These are phyloP conservation scores for Oxytorus armatus DNA, from an alignment of 2,888 invertebrate genomes.

Conservation along the genomic window DNA sequence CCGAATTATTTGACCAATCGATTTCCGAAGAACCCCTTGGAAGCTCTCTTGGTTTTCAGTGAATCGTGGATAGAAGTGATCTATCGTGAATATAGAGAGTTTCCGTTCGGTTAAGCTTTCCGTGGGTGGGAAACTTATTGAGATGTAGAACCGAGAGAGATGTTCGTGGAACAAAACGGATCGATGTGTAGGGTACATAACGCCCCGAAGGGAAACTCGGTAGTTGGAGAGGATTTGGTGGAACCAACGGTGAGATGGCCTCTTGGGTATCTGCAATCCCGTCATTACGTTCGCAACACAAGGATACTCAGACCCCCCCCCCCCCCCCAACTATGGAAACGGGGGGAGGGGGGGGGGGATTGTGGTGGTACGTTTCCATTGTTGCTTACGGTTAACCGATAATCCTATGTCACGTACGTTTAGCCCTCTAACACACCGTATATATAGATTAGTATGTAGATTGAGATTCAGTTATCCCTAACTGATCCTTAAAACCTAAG, in stretches of 20 bases:
- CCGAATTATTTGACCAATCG: conserved; percentile 20
- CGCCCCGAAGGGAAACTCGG: not conserved
- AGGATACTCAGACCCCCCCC: not conserved
- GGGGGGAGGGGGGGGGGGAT: too few relatives aligned
- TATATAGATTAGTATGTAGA: not conserved
- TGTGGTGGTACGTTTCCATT: conserved; percentile 40
- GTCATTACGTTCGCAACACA: conserved; percentile 27
- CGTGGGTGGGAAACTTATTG: conserved; percentile 7
- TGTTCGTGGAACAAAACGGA: not conserved
- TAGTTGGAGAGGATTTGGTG: conserved; percentile 11
- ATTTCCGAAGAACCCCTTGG: conserved; percentile 18
- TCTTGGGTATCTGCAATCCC: conserved; percentile 10
- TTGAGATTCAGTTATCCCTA: conserved; percentile 9
- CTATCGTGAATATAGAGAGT: conserved; percentile 17
- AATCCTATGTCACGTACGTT: conserved; percentile 51
- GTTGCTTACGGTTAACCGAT: conserved; percentile 54
- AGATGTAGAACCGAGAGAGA: conserved; percentile 31
- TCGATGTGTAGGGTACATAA: conserved; percentile 32
- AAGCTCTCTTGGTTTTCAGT: conserved; percentile 1
- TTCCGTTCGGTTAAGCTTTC: conserved; percentile 26
- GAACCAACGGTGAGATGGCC: conserved; percentile 9
- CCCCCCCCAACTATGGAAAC: not conserved
- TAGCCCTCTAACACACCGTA: conserved; percentile 8
- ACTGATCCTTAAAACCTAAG: not conserved
- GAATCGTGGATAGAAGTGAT: conserved; percentile 12